phyloP scores from a whole-genome alignment of 2,888 invertebrate genomes.

The Pegoplata infirma region DNA sequence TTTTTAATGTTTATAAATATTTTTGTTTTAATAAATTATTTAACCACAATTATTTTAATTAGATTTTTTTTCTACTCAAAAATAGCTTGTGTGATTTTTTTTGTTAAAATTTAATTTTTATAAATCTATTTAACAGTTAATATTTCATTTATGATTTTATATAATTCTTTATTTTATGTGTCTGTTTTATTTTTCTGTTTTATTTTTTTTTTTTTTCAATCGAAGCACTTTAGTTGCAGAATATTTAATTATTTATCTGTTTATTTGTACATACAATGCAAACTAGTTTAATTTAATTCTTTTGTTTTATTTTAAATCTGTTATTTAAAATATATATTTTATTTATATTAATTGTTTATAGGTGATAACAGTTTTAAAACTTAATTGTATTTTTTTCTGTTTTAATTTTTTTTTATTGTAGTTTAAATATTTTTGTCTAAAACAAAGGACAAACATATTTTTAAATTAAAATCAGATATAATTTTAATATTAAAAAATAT shows the following conservation, averaged over 20 bases:
- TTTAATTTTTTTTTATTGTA: not conserved
- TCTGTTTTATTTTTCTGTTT: conserved; percentile 6
- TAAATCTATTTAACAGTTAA: conserved; percentile 18
- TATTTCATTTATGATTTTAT: conserved; percentile 10
- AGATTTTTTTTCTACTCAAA: conserved; percentile 13
- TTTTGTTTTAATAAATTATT: too few species aligned
- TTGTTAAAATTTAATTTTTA: conserved; percentile 26
- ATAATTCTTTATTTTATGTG: conserved; percentile 6
- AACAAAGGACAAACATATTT: not conserved
- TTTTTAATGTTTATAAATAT: conserved; percentile 28
- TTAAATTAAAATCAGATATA: not conserved
- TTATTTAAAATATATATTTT: not conserved
- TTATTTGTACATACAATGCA: conserved; percentile 36
- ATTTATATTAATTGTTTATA: conserved; percentile 6
- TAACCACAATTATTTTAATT: conserved; percentile 40
- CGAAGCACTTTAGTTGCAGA: conserved; percentile 63
- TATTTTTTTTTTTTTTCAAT: conserved; percentile 17
- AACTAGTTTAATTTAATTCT: not conserved
- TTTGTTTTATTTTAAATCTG: conserved; percentile 7
- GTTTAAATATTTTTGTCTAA: not conserved
- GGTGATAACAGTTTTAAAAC: not conserved
- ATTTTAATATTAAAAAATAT: conserved; percentile 22
- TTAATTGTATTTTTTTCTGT: not conserved
- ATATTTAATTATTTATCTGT: conserved; percentile 25
- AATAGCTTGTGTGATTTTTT: conserved; percentile 24